Evolutionary conservation across 2,888 invertebrate genomes (phyloP), one percentile per base, ranked within the genome.

Genomic region (Kuschelorhynchus macadamiae): DNA sequence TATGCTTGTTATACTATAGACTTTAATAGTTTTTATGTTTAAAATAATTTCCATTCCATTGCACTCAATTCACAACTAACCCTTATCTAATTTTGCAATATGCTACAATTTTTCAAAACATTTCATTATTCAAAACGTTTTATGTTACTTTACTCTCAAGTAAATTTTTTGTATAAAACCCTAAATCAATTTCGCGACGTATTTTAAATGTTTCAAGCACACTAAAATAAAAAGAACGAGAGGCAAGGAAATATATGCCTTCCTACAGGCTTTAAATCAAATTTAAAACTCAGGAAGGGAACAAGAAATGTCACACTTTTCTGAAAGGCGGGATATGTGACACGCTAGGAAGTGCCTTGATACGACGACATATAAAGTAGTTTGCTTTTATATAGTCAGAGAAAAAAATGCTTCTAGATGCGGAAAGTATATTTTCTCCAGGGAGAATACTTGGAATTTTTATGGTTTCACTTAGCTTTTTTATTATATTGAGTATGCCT

Each of bases 231-330:
- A 36, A 5, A 33, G 36, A 59, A 59, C 11, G 11, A 47, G 36
- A 36, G 12, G 20, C 12, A 33, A 30, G 49, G 49, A 55, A 63
- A 63, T 32, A 50, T 32, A 63, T 39, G 36, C 55, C 55, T 63
- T 39, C 47, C 46, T 46, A 36, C 53, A 47, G 63, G 53, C 46
- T 33, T 44, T 30, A 62, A 62, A 62, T 62, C 44, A 53, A 62
- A 62, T 53, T 53, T 62, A 62, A 46, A 53, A 46, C 33, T 44
- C 20, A 36, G 53, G n/a, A 20, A 30, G 50, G 53, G 44, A 50
- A 42, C 44, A 44, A 53, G 62, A 62, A 62, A 36, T 62, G 62
- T 62, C 62, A 53, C 62, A 44, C 53, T 44, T 63, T 53, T 42
- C 41, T 56, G 42, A 49, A 49, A 57, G 36, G 39, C 49, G 50